Evolutionary conservation across 2,113 vertebrate genomes (phyloP).

Genomic region (Leiothrix lutea): DNA sequence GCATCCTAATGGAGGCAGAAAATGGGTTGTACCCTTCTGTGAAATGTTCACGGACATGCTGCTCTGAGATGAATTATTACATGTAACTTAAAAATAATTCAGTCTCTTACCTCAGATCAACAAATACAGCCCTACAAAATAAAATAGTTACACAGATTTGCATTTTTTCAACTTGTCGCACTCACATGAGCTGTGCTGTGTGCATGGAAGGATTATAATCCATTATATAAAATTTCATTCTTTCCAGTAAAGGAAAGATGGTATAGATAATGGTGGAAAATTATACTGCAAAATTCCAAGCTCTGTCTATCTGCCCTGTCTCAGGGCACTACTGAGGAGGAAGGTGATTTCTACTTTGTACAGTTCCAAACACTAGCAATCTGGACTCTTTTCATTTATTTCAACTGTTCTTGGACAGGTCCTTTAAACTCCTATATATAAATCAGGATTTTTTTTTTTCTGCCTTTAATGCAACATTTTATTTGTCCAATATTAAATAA

Average conservation of each 20-base stretch:
- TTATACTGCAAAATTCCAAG: background rate
- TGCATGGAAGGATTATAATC: background rate
- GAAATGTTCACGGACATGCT: background rate
- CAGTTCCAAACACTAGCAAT: background rate
- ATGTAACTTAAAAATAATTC: background rate
- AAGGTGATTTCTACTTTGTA: background rate
- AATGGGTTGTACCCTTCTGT: background rate
- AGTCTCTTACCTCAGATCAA: background rate
- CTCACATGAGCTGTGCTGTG: fast-evolving
- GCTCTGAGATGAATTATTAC: background rate
- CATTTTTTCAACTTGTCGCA: background rate
- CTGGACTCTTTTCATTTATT: background rate
- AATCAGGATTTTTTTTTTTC: background rate
- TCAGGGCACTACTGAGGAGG: background rate
- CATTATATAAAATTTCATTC: background rate
- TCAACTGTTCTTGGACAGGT: background rate
- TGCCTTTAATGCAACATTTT: background rate
- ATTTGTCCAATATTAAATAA: background rate
- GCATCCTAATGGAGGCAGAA: background rate
- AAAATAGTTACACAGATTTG: background rate
- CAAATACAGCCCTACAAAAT: background rate
- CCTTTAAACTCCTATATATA: background rate
- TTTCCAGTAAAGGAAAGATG: background rate
- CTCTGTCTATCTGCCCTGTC: background rate
- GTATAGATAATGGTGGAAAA: background rate